Evolutionary conservation across 2,797 vertebrate genomes (phyloP).

Genomic region (Gallinago solitaria): DNA sequence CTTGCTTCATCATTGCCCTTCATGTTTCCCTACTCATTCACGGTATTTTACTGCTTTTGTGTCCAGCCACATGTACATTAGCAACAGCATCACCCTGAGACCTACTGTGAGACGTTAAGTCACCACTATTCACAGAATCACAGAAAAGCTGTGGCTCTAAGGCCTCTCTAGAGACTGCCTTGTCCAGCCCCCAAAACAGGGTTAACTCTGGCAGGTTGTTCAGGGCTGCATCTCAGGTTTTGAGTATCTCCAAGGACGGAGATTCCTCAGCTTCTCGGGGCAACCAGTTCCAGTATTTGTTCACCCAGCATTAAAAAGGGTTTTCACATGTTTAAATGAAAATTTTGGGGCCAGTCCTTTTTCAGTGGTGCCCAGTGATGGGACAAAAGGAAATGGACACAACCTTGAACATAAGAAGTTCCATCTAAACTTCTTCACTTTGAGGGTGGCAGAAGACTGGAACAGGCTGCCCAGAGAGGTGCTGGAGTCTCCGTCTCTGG

Average conservation of each 20-base stretch:
- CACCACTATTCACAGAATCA: background rate
- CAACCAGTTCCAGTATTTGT: background rate
- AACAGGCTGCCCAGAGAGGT: too few relatives aligned
- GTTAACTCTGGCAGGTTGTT: background rate
- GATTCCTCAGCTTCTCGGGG: background rate
- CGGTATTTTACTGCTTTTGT: background rate
- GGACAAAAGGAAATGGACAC: too few relatives aligned
- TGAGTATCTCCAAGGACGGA: background rate
- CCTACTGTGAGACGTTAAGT: background rate
- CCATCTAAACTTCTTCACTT: too few relatives aligned
- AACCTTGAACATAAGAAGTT: too few relatives aligned
- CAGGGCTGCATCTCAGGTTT: background rate
- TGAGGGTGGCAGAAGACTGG: too few relatives aligned
- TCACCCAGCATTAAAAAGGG: background rate
- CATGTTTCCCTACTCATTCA: background rate
- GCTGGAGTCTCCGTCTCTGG: too few relatives aligned
- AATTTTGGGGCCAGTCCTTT: background rate
- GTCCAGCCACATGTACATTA: background rate
- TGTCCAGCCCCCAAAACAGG: background rate
- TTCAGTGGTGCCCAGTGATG: too few relatives aligned
- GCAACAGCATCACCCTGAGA: background rate
- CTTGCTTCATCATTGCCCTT: background rate
- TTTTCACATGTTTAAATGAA: background rate
- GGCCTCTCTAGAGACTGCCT: background rate
- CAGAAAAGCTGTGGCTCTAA: background rate